Evolutionary conservation across 2,113 vertebrate genomes (phyloP), one percentile per base, ranked within the genome.

Genomic region (Dascyllus trimaculatus): DNA sequence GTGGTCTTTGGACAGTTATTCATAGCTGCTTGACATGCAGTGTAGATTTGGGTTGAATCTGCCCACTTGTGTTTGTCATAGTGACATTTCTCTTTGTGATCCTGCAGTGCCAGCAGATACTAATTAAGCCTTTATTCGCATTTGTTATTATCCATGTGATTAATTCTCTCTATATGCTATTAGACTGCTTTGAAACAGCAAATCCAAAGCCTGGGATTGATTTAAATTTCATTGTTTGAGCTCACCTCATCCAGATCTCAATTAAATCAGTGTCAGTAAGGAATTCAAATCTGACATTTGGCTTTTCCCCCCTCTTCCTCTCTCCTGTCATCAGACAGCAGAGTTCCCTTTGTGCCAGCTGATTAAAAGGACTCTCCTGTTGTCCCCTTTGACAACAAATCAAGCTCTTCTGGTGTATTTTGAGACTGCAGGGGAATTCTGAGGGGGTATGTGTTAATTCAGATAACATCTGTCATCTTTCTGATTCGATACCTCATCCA

Each of bases 391-490:
- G 61, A 90, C 64, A 72, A 40, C 48, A 68, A 78, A 78, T 85
- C 67, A 53, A 25, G 46, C 38, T 73, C 0, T 1, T 59, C 15
- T 51, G 38, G 54, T 35, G 69, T 68, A 73, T 57, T 60, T 49
- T 43, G 40, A 58, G 72, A 67, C 59, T 54, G 78, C 60, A 11
- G 68, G 58, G 63, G 4, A 11, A 21, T 57, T 46, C 45, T 38
- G 13, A 40, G 46, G 19, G 25, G 18, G 11, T 13, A 22, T 25
- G 46, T 66, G 63, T 84, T 88, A 71, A 84, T 88, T 85, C 56
- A 35, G 66, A 77, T 77, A 88, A 69, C 82, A 90, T 87, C 85
- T 89, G 85, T 82, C 82, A 61, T 80, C 72, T 78, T 64, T 88
- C 66, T 83, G 61, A 74, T 85, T 67, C 2, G 19, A 65, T 80